Conservation (phyloP, 2,888 invertebrate genomes). For the Stegophylla sp. region DNA sequence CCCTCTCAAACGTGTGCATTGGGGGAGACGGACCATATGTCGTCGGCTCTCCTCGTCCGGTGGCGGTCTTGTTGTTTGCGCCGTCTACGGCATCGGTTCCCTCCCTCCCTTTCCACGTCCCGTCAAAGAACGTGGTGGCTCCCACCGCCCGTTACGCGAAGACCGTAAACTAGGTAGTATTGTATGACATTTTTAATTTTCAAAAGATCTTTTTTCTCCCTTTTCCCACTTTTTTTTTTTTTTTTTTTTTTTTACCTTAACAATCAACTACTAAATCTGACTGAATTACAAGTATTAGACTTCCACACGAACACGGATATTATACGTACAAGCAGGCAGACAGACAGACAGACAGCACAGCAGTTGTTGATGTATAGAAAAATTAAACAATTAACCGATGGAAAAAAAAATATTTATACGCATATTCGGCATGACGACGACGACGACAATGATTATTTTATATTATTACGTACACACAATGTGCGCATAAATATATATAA, state of each 20-base stretch:
- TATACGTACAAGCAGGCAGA: background rate
- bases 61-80: background rate
- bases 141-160: background rate
- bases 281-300: slow-evolving; percentile 3
- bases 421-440: background rate
- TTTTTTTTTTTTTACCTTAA: background rate
- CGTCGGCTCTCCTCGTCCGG: slow-evolving; percentile 1
- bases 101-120: background rate
- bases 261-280: slow-evolving; percentile 1
- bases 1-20: background rate
- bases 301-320: background rate
- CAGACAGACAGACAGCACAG: background rate
- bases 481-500: background rate
- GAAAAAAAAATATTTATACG: slow-evolving; percentile 17
- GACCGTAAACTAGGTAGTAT: slow-evolving; percentile 14
- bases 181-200: slow-evolving; percentile 30
- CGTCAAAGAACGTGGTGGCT: background rate
- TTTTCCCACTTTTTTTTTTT: background rate
- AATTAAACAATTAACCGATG: slow-evolving; percentile 13
- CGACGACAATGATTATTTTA: background rate
- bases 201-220: slow-evolving; percentile 23
- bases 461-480: background rate
- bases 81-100: background rate
- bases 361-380: background rate
- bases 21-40: slow-evolving; percentile 34